Conservation (phyloP, 2,888 invertebrate genomes). For the Anagyrus pseudococci region DNA sequence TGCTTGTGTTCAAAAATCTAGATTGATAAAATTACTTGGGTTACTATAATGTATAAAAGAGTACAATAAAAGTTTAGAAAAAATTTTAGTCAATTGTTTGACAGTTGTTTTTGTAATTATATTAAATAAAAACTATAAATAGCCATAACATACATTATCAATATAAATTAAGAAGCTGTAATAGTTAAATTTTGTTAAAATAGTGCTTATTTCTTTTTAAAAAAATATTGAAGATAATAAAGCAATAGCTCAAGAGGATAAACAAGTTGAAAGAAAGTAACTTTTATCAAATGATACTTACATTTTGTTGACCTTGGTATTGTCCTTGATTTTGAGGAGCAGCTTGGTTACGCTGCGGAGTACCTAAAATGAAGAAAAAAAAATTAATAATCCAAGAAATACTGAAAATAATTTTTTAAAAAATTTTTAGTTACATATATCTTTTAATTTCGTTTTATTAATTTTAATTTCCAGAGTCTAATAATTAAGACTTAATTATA, state of each 20-base stretch:
- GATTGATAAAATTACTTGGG: not conserved
- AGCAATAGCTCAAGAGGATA: not conserved
- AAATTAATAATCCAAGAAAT: not conserved
- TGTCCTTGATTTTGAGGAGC: not conserved
- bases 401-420: not conserved
- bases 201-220: not conserved
- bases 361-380: constrained; percentile 13
- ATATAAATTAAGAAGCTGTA: not conserved
- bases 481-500: not conserved
- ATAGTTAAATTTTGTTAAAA: not conserved
- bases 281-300: not conserved
- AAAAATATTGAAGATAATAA: not conserved
- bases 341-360: constrained; percentile 25
- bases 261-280: not conserved
- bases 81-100: not conserved
- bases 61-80: not conserved
- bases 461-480: not conserved
- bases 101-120: not conserved
- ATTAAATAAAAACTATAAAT: not conserved
- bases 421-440: not conserved
- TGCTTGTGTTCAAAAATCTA: not conserved
- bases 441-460: not conserved
- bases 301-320: not conserved
- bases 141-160: not conserved
- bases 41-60: not conserved